These are phyloP conservation scores for Achroia grisella DNA, from an alignment of 1,140 invertebrate species.

Conservation along the genomic window DNA sequence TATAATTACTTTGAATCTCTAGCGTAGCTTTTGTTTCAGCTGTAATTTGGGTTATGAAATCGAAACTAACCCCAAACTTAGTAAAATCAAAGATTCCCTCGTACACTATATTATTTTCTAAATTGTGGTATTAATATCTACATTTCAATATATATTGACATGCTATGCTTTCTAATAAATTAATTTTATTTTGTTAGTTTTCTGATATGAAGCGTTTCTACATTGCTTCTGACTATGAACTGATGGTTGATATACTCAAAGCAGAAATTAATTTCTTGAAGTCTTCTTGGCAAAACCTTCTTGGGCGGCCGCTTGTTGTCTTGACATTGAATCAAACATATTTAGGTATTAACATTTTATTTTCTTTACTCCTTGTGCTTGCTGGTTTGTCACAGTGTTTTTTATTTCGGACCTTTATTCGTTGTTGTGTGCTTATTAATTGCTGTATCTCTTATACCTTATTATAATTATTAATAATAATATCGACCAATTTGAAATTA, in stretches of 20 bases:
- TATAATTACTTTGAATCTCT: too few species aligned
- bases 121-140: too few species aligned
- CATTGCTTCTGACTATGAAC: constrained; percentile 96
- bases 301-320: constrained; percentile 92
- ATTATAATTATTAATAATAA: too few species aligned
- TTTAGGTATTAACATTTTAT: constrained; percentile 83
- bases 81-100: too few species aligned
- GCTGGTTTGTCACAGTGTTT: constrained; percentile 18
- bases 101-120: too few species aligned
- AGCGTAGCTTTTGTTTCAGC: too few species aligned
- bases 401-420: too few species aligned
- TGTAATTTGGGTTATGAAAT: too few species aligned
- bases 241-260: constrained; percentile 98
- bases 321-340: constrained; percentile 91
- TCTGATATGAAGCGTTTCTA: constrained; percentile 97
- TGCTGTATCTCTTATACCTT: too few species aligned
- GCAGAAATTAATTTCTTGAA: constrained; percentile 97
- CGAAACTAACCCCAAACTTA: too few species aligned
- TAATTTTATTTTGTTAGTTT: constrained; percentile 81
- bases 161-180: constrained; percentile 12
- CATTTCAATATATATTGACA: constrained; percentile 1
- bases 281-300: constrained; percentile 95
- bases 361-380: constrained; percentile 28
- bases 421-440: too few species aligned
- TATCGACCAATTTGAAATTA: too few species aligned